A percentile compares a stretch with the other conserved stretches of the same genome.
These are phyloP conservation scores for Protobothrops flavoviridis DNA, from an alignment of 2,113 vertebrate species.

Conservation along the genomic window DNA sequence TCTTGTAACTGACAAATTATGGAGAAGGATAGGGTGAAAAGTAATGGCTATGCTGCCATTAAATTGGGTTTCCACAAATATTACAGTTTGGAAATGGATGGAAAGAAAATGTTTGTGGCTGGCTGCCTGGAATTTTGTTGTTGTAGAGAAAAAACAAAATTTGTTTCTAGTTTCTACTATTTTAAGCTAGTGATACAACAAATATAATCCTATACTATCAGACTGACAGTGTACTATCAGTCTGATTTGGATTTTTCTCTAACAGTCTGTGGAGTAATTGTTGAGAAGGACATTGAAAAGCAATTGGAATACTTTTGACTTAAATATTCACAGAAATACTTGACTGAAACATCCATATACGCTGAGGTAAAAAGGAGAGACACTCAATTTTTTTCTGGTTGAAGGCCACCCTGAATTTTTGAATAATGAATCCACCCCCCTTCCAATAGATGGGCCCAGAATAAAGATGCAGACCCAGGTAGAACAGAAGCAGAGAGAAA, in stretches of 20 bases:
- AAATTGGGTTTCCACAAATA: conserved; percentile 14
- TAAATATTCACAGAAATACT: not conserved
- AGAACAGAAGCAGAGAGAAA: not conserved
- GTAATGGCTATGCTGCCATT: conserved; percentile 17
- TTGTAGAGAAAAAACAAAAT: conserved; percentile 25
- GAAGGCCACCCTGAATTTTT: not conserved
- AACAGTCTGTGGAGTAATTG: not conserved
- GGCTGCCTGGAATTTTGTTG: conserved; percentile 23
- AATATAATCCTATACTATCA: not conserved
- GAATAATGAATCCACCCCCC: not conserved
- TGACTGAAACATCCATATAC: not conserved
- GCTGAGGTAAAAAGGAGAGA: not conserved
- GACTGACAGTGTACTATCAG: not conserved
- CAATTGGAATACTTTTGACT: not conserved
- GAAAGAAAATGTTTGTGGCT: conserved; percentile 40
- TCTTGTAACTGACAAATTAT: conserved; percentile 50
- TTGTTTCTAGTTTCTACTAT: conserved; percentile 41
- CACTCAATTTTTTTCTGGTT: not conserved
- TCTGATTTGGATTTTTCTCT: not conserved
- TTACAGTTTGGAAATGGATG: conserved; percentile 23
- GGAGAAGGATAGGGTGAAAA: conserved; percentile 9
- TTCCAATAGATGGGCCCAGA: not conserved
- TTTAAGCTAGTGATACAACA: conserved; percentile 40
- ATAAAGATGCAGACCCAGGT: not conserved
- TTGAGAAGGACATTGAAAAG: not conserved